These are phyloP conservation scores for Oryzias woworae DNA, from an alignment of 2,113 vertebrate genomes.

Conservation along the genomic window DNA sequence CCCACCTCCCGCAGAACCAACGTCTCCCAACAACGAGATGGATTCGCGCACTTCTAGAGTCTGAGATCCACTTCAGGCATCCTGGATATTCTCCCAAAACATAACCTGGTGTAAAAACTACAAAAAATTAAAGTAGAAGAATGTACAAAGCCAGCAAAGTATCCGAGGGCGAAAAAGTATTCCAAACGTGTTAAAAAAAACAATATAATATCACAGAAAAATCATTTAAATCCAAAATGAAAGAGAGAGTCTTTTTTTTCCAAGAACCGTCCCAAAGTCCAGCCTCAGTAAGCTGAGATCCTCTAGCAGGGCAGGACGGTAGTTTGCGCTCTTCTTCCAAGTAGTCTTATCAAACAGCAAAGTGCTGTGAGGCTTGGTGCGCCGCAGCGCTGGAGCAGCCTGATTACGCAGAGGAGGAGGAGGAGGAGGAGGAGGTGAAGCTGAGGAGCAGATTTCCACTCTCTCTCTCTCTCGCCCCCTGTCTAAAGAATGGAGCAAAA, in stretches of 20 bases:
- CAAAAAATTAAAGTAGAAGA: too few species aligned
- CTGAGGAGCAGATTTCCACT: constrained; percentile 41
- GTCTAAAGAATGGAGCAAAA: constrained; percentile 52
- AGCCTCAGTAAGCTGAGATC: constrained; percentile 13
- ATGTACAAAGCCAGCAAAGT: too few species aligned
- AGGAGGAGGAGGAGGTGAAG: constrained; percentile 22
- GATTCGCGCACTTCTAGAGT: neutral
- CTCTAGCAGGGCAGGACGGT: constrained; percentile 27
- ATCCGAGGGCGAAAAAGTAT: constrained; percentile 8
- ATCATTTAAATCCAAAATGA: constrained; percentile 8
- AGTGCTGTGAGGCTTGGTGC: constrained; percentile 55
- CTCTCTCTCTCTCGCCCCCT: constrained; percentile 74
- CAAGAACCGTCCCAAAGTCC: constrained; percentile 33
- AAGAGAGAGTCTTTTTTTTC: constrained; percentile 18
- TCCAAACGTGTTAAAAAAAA: constrained; percentile 13
- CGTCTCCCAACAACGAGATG: constrained; percentile 21
- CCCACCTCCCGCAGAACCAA: constrained; percentile 19
- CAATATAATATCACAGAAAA: constrained; percentile 3
- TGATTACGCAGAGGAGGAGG: constrained; percentile 68
- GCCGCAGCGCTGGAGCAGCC: constrained; percentile 64
- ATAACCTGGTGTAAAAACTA: too few species aligned
- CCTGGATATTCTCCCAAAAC: too few species aligned
- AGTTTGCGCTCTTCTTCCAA: constrained; percentile 57
- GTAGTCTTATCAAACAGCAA: constrained; percentile 72
- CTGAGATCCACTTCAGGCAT: too few species aligned